Evolutionary conservation across 1,140 invertebrate genomes (phyloP).

Genomic region (Leptestheria dahalacensis): DNA sequence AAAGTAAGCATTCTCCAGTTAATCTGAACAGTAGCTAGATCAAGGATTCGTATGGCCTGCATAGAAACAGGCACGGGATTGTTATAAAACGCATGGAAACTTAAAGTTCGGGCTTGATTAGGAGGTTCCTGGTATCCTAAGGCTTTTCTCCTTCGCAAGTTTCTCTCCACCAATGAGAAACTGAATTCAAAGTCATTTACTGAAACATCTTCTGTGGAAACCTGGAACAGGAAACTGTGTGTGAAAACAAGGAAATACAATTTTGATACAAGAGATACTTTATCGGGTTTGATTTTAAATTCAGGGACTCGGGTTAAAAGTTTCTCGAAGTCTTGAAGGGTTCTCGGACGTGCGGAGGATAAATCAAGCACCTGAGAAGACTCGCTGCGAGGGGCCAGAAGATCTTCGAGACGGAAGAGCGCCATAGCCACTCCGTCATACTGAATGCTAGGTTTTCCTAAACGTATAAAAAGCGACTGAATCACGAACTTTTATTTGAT

Average conservation of each 20-base stretch:
- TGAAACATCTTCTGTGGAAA: conserved; percentile 41
- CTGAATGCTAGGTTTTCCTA: background rate
- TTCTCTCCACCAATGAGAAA: conserved; percentile 27
- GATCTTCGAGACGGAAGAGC: conserved; percentile 47
- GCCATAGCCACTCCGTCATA: conserved; percentile 5
- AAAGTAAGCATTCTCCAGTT: conserved; percentile 86
- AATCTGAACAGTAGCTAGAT: conserved; percentile 68
- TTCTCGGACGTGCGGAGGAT: conserved; percentile 54
- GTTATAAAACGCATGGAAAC: conserved; percentile 35
- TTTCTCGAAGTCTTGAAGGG: conserved; percentile 62
- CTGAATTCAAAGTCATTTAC: conserved; percentile 44
- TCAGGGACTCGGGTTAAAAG: conserved; percentile 73
- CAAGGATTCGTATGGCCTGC: conserved; percentile 54
- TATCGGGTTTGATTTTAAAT: conserved; percentile 74
- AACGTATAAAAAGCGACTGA: too few relatives aligned
- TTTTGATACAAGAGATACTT: conserved; percentile 33
- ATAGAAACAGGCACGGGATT: conserved; percentile 71
- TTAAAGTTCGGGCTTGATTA: conserved; percentile 32
- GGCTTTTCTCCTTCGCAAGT: conserved; percentile 12
- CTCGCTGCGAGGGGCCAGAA: conserved; percentile 65
- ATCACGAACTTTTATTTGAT: too few relatives aligned
- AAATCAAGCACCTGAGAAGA: conserved; percentile 65
- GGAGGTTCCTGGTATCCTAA: conserved; percentile 12
- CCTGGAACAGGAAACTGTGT: conserved; percentile 25
- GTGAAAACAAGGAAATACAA: conserved; percentile 27